Conservation (phyloP, 1,140 invertebrate genomes). For the Venustaconcha ellipsiformis region DNA sequence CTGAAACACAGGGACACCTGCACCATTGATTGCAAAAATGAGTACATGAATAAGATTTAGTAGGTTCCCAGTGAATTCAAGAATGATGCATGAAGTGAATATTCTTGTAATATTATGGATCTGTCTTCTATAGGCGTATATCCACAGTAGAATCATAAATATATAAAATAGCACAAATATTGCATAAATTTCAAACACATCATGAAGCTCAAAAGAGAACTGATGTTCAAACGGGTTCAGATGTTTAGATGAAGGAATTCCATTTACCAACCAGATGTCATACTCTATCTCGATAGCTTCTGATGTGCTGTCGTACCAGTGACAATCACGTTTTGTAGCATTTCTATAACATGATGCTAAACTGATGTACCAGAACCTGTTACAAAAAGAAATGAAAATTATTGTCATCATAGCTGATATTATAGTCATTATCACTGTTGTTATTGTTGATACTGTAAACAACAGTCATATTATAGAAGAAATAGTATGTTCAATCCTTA, state of each 20-base stretch:
- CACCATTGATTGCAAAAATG: slow-evolving; percentile 90
- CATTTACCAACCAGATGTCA: slow-evolving; percentile 97
- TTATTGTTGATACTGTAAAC: too few relatives aligned
- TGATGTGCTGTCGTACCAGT: slow-evolving; percentile 46
- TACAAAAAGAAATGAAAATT: slow-evolving; percentile 29
- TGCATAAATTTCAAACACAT: slow-evolving; percentile 92
- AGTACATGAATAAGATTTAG: slow-evolving; percentile 90
- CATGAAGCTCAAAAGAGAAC: slow-evolving; percentile 92
- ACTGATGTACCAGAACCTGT: slow-evolving; percentile 95
- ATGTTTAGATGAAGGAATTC: slow-evolving; percentile 80
- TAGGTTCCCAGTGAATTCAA: slow-evolving; percentile 87
- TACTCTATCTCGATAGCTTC: slow-evolving; percentile 78
- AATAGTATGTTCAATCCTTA: too few relatives aligned
- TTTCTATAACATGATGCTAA: slow-evolving; percentile 90
- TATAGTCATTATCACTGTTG: too few relatives aligned
- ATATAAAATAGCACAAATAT: slow-evolving; percentile 90
- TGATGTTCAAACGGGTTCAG: slow-evolving; percentile 90
- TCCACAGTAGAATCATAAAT: slow-evolving; percentile 84
- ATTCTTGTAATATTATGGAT: slow-evolving; percentile 92
- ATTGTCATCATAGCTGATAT: too few relatives aligned
- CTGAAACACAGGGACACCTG: slow-evolving; percentile 83
- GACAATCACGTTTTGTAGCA: slow-evolving; percentile 74
- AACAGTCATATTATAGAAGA: too few relatives aligned
- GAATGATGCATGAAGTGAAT: slow-evolving; percentile 86
- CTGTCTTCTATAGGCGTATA: slow-evolving; percentile 88